Evolutionary conservation across 2,888 invertebrate genomes (phyloP).

Genomic region (Cordylochernes scorpioides): DNA sequence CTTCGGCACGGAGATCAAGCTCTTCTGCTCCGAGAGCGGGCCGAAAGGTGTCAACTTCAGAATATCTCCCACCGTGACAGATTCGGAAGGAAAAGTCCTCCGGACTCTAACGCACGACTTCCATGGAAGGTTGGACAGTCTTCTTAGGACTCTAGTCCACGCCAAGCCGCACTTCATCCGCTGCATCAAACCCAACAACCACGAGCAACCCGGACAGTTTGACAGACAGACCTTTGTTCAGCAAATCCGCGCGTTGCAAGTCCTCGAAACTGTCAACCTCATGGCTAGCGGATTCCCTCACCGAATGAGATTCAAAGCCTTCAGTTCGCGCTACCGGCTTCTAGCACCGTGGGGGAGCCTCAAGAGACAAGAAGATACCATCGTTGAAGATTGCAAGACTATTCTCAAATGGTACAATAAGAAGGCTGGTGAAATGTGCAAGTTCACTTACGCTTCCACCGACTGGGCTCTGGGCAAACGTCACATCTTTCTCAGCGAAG

Average conservation of each 20-base stretch:
- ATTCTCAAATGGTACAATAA: too few relatives aligned
- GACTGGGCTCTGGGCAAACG: constrained; percentile 76
- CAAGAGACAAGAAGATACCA: constrained; percentile 23
- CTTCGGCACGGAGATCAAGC: constrained; percentile 74
- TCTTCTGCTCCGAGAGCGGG: constrained; percentile 38
- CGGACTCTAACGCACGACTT: constrained; percentile 71
- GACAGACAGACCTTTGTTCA: constrained; percentile 55
- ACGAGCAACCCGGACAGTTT: constrained; percentile 51
- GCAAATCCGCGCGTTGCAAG: constrained; percentile 63
- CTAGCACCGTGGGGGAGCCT: constrained; percentile 42
- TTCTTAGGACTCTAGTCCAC: constrained; percentile 65
- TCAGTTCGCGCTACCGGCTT: constrained; percentile 55
- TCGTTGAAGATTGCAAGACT: constrained; percentile 34
- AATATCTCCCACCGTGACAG: constrained; percentile 59
- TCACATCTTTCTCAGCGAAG: constrained; percentile 79
- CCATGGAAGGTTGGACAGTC: constrained; percentile 69
- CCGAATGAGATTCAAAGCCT: constrained; percentile 75
- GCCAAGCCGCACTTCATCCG: constrained; percentile 81
- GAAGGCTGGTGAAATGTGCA: constrained; percentile 18
- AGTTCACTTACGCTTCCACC: constrained; percentile 30
- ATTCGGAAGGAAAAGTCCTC: constrained; percentile 30
- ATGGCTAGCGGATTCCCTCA: constrained; percentile 89
- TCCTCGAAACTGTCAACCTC: constrained; percentile 75
- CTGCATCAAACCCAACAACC: constrained; percentile 57
- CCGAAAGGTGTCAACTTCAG: constrained; percentile 53